Evolutionary conservation across 1,140 invertebrate genomes (phyloP), one percentile per base, ranked within the genome.

Genomic region (Euwallacea fornicatus): DNA sequence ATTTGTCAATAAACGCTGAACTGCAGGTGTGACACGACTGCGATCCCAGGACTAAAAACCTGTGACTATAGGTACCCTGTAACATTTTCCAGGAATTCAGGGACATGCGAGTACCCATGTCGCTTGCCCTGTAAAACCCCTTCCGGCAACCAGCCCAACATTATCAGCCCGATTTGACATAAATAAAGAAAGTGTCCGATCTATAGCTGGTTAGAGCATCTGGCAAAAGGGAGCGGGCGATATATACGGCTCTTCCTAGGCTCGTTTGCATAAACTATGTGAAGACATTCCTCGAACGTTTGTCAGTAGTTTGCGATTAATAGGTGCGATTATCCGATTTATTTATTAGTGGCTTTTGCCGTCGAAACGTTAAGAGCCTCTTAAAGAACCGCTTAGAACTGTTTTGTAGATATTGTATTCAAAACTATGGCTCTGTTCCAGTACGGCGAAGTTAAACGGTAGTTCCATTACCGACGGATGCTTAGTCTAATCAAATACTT

Each of bases 241-340:
- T 15, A 56, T 56, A 56, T 56, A 56, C 54, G 54, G 54, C 54
- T 56, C 54, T 56, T 56, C 54, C 54, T 10, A 56, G 16, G 11
- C n/a, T 56, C 59, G 21, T 61, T 61, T 61, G 42, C 46, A 64
- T 64, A 64, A 64, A 64, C 44, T 50, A 69, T 61, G 67, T 69
- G 65, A 66, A 66, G 65, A 69, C 56, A 61, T 64, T 64, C 62
- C 42, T 64, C 46, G 44, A 64, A 61, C 44, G 62, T 64, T 64
- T 64, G 62, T 64, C 59, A 60, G 67, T 50, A 21, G 60, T 71
- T 66, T 42, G 50, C 53, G 62, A 71, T 66, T 66, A 71, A 71
- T 66, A 66, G 69, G 41, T 15, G 47, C 69, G 69, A 71, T 66
- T 59, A 71, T 13, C 61, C 62, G 69, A 64, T 71, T 71, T 71